Percentiles rank a stretch among this genome's conserved stretches.
These are phyloP conservation scores for Chlorops oryzae DNA, from an alignment of 1,140 invertebrate genomes.

Conservation along the genomic window DNA sequence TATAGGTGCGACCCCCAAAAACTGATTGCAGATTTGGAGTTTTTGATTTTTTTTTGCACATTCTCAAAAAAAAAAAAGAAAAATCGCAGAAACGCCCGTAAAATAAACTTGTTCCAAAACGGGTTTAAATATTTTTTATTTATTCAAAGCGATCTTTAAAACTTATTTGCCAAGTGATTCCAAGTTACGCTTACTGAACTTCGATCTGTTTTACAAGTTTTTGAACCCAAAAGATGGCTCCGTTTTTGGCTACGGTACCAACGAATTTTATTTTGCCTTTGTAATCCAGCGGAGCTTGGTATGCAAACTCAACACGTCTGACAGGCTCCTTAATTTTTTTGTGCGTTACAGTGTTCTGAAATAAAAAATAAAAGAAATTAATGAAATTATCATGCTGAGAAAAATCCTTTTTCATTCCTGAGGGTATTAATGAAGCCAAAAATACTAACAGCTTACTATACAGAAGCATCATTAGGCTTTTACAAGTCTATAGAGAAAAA, in stretches of 20 bases:
- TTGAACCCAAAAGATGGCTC: slow-evolving; percentile 48
- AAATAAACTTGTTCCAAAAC: too few relatives aligned
- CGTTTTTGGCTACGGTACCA: slow-evolving; percentile 46
- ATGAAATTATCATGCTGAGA: too few relatives aligned
- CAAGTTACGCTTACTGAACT: slow-evolving; percentile 10
- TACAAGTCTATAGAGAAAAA: background rate
- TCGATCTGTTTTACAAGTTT: slow-evolving; percentile 22
- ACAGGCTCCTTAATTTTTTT: slow-evolving; percentile 34
- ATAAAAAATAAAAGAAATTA: background rate
- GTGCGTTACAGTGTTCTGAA: slow-evolving; percentile 44
- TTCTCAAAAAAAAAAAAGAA: too few relatives aligned
- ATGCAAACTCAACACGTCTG: slow-evolving; percentile 30
- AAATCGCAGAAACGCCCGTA: too few relatives aligned
- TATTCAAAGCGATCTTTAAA: background rate
- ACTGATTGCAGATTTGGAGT: too few relatives aligned
- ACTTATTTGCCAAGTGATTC: background rate
- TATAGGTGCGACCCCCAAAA: too few relatives aligned
- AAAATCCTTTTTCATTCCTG: too few relatives aligned
- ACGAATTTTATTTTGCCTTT: slow-evolving; percentile 45
- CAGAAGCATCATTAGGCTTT: too few relatives aligned
- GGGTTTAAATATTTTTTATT: too few relatives aligned
- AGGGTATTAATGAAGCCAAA: too few relatives aligned
- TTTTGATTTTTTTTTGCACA: too few relatives aligned
- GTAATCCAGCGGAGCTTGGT: slow-evolving; percentile 42
- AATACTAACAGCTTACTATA: too few relatives aligned